Conservation (phyloP, 2,113 vertebrate genomes). For the Petrocephalus microphthalmus region DNA sequence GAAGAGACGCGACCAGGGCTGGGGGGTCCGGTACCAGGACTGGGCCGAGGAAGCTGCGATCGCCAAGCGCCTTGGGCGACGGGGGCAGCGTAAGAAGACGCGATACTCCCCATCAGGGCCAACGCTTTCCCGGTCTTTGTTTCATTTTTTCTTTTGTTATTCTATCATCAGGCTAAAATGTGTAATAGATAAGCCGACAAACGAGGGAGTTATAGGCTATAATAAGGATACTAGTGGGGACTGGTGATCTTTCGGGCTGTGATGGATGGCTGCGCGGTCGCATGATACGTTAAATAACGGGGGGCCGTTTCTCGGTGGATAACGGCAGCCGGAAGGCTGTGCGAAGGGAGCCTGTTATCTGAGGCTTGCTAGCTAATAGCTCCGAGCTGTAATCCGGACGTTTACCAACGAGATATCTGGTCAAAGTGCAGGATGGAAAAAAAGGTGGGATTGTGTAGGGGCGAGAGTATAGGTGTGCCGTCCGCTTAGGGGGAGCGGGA, state of each 20-base stretch:
- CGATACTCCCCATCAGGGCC: not conserved
- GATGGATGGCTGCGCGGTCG: no score
- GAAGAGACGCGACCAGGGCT: not conserved
- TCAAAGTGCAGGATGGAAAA: not conserved
- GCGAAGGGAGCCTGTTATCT: not conserved
- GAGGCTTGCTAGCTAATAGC: not conserved
- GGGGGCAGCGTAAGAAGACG: not conserved
- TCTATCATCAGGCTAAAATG: not conserved
- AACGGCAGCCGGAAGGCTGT: not conserved
- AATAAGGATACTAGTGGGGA: not conserved
- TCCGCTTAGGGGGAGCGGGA: not conserved
- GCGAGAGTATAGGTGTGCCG: no score
- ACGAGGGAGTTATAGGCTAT: not conserved
- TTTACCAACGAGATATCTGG: not conserved
- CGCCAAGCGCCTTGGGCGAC: not conserved
- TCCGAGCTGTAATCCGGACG: not conserved
- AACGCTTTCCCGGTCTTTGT: not conserved
- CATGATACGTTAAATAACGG: not conserved
- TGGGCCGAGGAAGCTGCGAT: not conserved
- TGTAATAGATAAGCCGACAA: not conserved
- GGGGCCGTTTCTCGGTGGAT: not conserved
- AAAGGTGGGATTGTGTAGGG: not conserved
- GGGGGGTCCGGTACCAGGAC: not conserved
- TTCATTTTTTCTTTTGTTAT: not conserved
- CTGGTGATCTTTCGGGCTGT: not conserved